These are phyloP conservation scores for Belonocnema kinseyi DNA, from an alignment of 1,140 invertebrate genomes.

Conservation along the genomic window DNA sequence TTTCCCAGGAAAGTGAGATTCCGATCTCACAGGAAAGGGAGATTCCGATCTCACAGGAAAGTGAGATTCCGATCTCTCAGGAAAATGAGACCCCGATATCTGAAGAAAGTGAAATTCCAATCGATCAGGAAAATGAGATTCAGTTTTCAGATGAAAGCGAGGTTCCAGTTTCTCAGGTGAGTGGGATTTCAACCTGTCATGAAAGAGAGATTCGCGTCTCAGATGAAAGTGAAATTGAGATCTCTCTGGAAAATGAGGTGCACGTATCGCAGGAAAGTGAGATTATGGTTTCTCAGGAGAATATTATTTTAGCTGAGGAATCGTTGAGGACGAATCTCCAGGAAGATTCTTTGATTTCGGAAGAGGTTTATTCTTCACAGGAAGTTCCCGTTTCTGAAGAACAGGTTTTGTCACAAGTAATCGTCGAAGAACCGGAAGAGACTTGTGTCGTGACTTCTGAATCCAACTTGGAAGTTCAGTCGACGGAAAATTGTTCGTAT, in stretches of 20 bases:
- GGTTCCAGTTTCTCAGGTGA: background rate
- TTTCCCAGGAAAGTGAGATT: background rate
- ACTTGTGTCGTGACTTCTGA: conserved; percentile 47
- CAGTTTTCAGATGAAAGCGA: conserved; percentile 15
- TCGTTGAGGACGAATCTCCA: conserved; percentile 28
- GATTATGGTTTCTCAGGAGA: conserved; percentile 37
- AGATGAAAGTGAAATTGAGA: conserved; percentile 36
- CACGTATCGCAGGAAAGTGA: conserved; percentile 25
- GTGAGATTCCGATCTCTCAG: conserved; percentile 23
- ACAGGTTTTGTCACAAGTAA: conserved; percentile 15
- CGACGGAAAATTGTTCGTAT: conserved; percentile 39
- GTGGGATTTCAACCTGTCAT: conserved; percentile 36
- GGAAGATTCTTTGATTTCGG: background rate
- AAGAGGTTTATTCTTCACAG: conserved; percentile 46
- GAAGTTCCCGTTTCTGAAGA: conserved; percentile 44
- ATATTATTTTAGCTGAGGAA: conserved; percentile 32
- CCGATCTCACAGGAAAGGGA: conserved; percentile 35
- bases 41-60: conserved; percentile 27
- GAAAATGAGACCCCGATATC: conserved; percentile 40
- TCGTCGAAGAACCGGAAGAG: conserved; percentile 44
- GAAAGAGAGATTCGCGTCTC: background rate
- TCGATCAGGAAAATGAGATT: conserved; percentile 38
- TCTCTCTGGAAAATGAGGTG: background rate
- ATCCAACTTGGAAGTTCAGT: conserved; percentile 44
- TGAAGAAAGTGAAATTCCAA: background rate